Conservation (phyloP, 2,797 vertebrate species). For the Xiphophorus birchmanni region DNA sequence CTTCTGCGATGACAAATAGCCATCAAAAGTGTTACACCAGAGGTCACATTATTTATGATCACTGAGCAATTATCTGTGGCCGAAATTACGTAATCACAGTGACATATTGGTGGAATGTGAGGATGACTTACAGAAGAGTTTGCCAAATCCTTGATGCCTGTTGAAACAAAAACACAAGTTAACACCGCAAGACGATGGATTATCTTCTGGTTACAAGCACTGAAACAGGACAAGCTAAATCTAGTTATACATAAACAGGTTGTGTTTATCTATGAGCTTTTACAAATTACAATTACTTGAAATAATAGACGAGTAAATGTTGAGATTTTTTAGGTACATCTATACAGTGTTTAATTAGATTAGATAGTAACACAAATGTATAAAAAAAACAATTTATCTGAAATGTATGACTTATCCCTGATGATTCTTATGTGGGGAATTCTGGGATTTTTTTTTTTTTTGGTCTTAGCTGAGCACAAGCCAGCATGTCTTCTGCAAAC, state of each 20-base stretch:
- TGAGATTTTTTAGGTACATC: neutral
- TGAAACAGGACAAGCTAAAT: neutral
- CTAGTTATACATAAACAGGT: neutral
- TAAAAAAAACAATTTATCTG: neutral
- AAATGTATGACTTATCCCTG: neutral
- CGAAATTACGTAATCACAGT: neutral
- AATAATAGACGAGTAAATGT: neutral
- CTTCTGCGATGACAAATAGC: neutral
- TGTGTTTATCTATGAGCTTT: neutral
- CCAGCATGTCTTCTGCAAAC: neutral
- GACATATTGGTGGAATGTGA: neutral
- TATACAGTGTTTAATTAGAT: neutral
- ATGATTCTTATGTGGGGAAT: neutral
- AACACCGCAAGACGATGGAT: neutral
- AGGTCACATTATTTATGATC: neutral
- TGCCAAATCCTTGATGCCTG: neutral
- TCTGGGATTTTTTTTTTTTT: neutral
- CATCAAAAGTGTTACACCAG: neutral
- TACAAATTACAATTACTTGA: neutral
- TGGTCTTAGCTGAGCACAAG: neutral
- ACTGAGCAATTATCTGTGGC: neutral
- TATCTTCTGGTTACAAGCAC: neutral
- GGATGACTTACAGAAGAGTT: conserved; percentile 38
- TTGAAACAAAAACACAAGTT: conserved; percentile 34
- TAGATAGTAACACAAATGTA: neutral